Percentiles rank a stretch among this genome's conserved stretches.
phyloP scores from a whole-genome alignment of 2,797 vertebrate genomes.

The Xyrichtys novacula region DNA sequence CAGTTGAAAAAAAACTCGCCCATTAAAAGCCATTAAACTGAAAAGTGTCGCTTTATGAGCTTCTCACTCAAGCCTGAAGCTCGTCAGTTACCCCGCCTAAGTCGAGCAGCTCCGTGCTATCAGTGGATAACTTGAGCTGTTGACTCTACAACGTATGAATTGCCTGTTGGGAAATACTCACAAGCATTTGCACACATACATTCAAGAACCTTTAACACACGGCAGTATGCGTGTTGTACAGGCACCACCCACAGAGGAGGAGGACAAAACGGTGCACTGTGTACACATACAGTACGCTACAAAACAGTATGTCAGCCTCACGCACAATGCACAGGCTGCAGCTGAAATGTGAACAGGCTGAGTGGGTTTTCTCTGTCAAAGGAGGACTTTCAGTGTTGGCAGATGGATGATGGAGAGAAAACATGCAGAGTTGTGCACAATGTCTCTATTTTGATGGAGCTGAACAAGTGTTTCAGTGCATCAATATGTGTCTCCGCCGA shows the following conservation, averaged over 20 bases:
- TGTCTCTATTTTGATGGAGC: conserved; percentile 65
- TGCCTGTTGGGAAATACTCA: conserved; percentile 59
- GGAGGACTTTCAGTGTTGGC: conserved; percentile 65
- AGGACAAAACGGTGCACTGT: conserved; percentile 19
- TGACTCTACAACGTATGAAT: conserved; percentile 55
- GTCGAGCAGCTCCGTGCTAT: conserved; percentile 52
- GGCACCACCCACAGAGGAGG: neutral
- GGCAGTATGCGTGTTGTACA: conserved; percentile 17
- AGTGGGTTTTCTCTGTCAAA: conserved; percentile 73
- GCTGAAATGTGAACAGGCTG: conserved; percentile 59
- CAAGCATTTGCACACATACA: conserved; percentile 33
- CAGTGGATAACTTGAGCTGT: conserved; percentile 47
- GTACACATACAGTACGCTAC: conserved; percentile 32
- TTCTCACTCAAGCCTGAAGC: conserved; percentile 33
- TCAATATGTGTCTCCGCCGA: conserved; percentile 34
- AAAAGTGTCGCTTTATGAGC: conserved; percentile 29
- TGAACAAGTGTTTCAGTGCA: conserved; percentile 63
- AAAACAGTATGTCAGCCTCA: conserved; percentile 23
- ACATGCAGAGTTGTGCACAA: conserved; percentile 63
- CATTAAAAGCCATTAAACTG: conserved; percentile 20
- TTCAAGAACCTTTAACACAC: conserved; percentile 21
- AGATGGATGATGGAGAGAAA: conserved; percentile 66
- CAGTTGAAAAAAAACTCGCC: neutral
- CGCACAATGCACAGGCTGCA: conserved; percentile 47
- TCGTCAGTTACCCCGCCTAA: conserved; percentile 55